Evolutionary conservation across 2,797 vertebrate species (phyloP).

Genomic region (Helarctos malayanus): DNA sequence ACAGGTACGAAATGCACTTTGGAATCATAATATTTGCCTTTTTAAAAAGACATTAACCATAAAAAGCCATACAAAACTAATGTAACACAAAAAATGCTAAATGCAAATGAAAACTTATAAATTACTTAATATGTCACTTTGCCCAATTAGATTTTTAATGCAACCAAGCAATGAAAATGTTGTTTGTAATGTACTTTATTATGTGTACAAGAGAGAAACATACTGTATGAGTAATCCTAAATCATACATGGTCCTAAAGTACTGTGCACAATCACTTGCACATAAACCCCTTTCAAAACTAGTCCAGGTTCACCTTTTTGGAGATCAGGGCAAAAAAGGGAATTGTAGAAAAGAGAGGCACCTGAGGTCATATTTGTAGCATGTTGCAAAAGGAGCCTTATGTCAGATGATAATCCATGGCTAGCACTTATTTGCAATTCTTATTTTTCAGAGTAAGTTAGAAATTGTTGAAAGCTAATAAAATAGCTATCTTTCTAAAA

Average conservation of each 20-base stretch:
- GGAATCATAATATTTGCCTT: not conserved
- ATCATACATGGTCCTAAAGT: not conserved
- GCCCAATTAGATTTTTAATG: conserved; percentile 22
- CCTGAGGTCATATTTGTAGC: not conserved
- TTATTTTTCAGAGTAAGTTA: conserved; percentile 49
- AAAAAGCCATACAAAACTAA: conserved; percentile 37
- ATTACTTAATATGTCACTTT: conserved; percentile 11
- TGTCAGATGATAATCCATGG: conserved; percentile 4
- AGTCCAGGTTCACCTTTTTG: not conserved
- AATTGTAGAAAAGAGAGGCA: conserved; percentile 39
- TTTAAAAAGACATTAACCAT: not conserved
- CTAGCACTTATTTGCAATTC: not conserved
- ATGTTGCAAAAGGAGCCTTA: not conserved
- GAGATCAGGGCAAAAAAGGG: not conserved
- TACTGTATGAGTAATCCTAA: not conserved
- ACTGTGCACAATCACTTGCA: not conserved
- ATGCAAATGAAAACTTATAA: conserved; percentile 49
- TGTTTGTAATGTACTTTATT: conserved; percentile 29
- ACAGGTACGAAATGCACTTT: not conserved
- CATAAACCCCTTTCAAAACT: not conserved
- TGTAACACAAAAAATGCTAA: conserved; percentile 49
- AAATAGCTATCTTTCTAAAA: conserved; percentile 61
- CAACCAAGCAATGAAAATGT: conserved; percentile 37
- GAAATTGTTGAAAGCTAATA: conserved; percentile 53
- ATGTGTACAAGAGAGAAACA: conserved; percentile 58